Percentiles rank a stretch among this genome's conserved stretches.
Conservation (phyloP, 1,140 invertebrate species). For the Meloidogyne chitwoodi region DNA sequence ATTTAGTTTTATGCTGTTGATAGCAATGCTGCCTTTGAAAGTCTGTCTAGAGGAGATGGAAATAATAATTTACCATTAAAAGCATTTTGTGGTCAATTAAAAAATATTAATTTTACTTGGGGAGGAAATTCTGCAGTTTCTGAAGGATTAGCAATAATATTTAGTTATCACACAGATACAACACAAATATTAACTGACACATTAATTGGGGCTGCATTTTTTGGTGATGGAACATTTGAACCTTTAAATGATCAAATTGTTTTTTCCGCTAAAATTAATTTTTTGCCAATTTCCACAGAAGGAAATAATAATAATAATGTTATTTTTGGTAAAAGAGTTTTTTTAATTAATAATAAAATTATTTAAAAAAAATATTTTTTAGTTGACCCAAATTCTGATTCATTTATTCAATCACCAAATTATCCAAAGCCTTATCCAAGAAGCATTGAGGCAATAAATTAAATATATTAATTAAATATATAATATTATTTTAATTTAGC, state of each 20-base stretch:
- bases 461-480: not conserved
- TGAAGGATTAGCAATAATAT: not conserved
- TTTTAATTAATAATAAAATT: not conserved
- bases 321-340: not conserved
- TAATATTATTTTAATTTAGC: not conserved
- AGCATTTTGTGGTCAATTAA: slow-evolving; percentile 22
- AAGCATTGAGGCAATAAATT: slow-evolving; percentile 16
- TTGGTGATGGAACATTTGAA: slow-evolving; percentile 8
- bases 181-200: not conserved
- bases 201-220: not conserved
- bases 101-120: slow-evolving; percentile 7
- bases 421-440: slow-evolving; percentile 54
- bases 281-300: not conserved
- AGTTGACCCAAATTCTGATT: slow-evolving; percentile 19
- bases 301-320: not conserved
- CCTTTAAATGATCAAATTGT: slow-evolving; percentile 8
- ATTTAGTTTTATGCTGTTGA: slow-evolving; percentile 29
- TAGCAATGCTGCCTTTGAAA: not conserved
- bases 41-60: not conserved
- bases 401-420: slow-evolving; percentile 57
- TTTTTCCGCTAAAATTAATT: slow-evolving; percentile 9
- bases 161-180: slow-evolving; percentile 18
- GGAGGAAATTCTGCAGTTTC: not conserved
- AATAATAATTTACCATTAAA: slow-evolving; percentile 10
- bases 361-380: not conserved